These are phyloP conservation scores for Sitta carolinensis DNA, from an alignment of 2,797 vertebrate species.

Conservation along the genomic window DNA sequence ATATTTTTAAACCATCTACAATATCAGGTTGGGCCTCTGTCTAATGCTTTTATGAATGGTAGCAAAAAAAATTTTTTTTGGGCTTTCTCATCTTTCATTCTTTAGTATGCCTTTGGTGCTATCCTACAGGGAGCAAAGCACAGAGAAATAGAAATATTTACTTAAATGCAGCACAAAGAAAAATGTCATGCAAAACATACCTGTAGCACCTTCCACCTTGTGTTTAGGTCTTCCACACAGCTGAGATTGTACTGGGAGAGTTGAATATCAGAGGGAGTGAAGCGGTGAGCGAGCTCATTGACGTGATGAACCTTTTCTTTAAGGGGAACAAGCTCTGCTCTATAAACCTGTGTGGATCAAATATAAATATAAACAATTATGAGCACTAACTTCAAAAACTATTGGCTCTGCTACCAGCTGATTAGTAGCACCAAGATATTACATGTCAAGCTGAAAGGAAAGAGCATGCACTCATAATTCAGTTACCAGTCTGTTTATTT, in stretches of 20 bases:
- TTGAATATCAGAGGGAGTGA: slow-evolving; percentile 83
- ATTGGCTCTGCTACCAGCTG: neutral
- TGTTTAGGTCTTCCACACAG: slow-evolving; percentile 90
- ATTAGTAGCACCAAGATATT: neutral
- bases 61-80: neutral
- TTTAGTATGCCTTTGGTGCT: neutral
- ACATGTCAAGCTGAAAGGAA: neutral
- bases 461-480: rapidly evolving
- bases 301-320: slow-evolving; percentile 88
- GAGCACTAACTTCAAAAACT: neutral
- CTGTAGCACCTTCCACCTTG: slow-evolving; percentile 93
- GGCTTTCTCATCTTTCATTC: neutral
- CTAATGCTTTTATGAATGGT: neutral
- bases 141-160: neutral
- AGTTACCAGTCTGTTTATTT: neutral
- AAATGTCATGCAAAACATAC: slow-evolving; percentile 67
- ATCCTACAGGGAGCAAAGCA: neutral
- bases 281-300: slow-evolving; percentile 87
- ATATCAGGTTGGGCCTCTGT: neutral
- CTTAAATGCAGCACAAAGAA: neutral
- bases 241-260: slow-evolving; percentile 90
- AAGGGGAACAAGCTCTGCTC: slow-evolving; percentile 88
- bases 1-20: neutral
- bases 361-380: neutral
- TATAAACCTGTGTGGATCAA: slow-evolving; percentile 82